Evolutionary conservation across 2,797 vertebrate genomes (phyloP), one percentile per base, ranked within the genome.

Genomic region (Lepilemur septentrionalis): DNA sequence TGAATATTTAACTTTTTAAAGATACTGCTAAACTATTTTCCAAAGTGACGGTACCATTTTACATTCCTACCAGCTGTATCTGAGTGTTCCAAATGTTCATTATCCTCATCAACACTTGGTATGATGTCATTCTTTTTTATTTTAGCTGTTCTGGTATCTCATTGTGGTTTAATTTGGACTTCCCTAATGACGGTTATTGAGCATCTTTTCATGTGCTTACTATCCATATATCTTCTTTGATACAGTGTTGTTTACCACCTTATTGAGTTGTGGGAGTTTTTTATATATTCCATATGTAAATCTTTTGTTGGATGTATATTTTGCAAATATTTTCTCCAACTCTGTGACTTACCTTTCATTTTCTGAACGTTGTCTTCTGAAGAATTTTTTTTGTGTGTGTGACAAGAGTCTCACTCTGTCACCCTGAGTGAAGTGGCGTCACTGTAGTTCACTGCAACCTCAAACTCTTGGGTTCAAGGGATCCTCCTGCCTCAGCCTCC

Each of bases 321-420:
- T 78, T 96, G 22, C 48, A 92, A 59, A 69, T 75, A 93, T n/a
- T 92, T 89, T 92, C 87, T 86, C 32, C 41, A 85, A 93, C n/a
- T 80, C 28, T 97, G 35, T 90, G 73, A 92, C 32, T 96, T 91
- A 46, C 6, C 52, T 87, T 94, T 84, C 50, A 78, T 41, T 93
- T 96, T 93, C 32, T 93, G 55, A 94, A 89, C 4, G 55, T 32
- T 41, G 22, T 69, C 75, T 89, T 76, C 50, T 83, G 50, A 94
- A 79, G 59, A 86, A 84, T 9, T 30, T 59, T 25, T 59, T 28
- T 57, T 25, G 23, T 52, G 1, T 52, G 5, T 55, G 52, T 55
- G 7, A 55, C 52, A 55, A 55, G 22, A 57, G 22, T 57, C 55
- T 23, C 55, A 57, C 55, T 57, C 55, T 57, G 22, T 57, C 55